Conservation (phyloP, 2,888 invertebrate species). For the Drosophila ustulata region DNA sequence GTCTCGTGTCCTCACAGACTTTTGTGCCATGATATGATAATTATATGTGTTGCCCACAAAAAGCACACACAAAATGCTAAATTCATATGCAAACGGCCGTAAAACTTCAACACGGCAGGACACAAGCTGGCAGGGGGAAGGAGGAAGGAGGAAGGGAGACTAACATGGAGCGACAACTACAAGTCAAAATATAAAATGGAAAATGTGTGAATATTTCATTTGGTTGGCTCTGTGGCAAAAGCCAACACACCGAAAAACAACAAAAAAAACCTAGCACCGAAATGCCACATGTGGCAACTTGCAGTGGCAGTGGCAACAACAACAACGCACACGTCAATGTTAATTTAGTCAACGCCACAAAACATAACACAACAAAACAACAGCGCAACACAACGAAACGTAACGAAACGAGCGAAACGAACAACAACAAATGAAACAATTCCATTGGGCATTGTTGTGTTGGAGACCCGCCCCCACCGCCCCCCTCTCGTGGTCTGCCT, state of each 20-base stretch:
- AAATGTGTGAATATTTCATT: constrained; percentile 78
- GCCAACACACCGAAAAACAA: constrained; percentile 30
- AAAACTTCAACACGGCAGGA: constrained; percentile 62
- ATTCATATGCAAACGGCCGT: constrained; percentile 67
- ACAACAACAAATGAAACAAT: constrained; percentile 66
- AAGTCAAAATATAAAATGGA: constrained; percentile 74
- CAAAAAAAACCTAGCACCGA: constrained; percentile 32
- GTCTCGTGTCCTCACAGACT: neutral
- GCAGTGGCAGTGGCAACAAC: constrained; percentile 43
- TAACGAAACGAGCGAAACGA: constrained; percentile 53
- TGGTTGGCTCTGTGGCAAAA: constrained; percentile 51
- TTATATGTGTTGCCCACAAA: constrained; percentile 60
- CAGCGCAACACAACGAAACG: constrained; percentile 41
- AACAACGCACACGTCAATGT: constrained; percentile 77
- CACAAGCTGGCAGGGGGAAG: neutral
- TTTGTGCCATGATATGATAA: constrained; percentile 68
- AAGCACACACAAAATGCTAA: constrained; percentile 71
- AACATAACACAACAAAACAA: constrained; percentile 32
- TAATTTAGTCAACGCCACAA: constrained; percentile 80
- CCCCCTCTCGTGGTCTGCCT: constrained; percentile 36
- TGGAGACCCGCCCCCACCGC: constrained; percentile 7
- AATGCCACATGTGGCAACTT: constrained; percentile 66
- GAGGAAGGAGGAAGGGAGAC: neutral
- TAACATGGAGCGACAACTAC: constrained; percentile 63
- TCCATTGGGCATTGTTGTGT: constrained; percentile 78